Conservation (phyloP, 1,140 invertebrate species). For the Periplaneta americana region DNA sequence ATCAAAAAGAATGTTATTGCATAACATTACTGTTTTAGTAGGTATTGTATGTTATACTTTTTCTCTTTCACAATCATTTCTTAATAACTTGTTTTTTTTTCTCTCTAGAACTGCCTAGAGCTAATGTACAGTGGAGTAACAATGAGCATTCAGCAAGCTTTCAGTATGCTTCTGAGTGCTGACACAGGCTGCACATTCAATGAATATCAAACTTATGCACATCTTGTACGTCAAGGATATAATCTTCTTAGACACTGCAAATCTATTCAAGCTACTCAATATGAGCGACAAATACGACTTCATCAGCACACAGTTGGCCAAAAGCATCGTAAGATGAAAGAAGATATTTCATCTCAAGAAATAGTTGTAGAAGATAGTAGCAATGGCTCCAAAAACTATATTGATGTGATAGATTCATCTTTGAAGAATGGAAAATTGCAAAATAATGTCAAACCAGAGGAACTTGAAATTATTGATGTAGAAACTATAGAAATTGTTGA, state of each 20-base stretch:
- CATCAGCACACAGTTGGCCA: neutral
- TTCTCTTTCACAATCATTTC: too few species aligned
- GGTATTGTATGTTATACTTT: too few species aligned
- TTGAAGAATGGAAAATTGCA: neutral
- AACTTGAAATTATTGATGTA: neutral
- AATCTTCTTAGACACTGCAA: conserved; percentile 17
- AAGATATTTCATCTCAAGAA: neutral
- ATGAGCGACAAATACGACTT: neutral
- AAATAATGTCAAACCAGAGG: neutral
- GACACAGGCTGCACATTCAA: conserved; percentile 20
- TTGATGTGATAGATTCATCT: neutral
- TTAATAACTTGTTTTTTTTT: too few species aligned
- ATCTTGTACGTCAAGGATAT: conserved; percentile 28
- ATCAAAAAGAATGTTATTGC: too few species aligned
- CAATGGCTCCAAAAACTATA: neutral
- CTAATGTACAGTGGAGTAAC: conserved; percentile 24
- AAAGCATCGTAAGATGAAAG: neutral
- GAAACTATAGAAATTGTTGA: neutral
- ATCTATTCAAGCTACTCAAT: neutral
- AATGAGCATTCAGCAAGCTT: conserved; percentile 32
- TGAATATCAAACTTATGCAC: conserved; percentile 30
- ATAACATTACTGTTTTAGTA: too few species aligned
- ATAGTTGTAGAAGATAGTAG: neutral
- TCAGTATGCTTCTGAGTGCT: conserved; percentile 24
- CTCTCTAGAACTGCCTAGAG: conserved; percentile 32